Percentiles rank a stretch among this genome's conserved stretches.
phyloP scores from a whole-genome alignment of 2,888 invertebrate species.

The Seladonia tumulorum region DNA sequence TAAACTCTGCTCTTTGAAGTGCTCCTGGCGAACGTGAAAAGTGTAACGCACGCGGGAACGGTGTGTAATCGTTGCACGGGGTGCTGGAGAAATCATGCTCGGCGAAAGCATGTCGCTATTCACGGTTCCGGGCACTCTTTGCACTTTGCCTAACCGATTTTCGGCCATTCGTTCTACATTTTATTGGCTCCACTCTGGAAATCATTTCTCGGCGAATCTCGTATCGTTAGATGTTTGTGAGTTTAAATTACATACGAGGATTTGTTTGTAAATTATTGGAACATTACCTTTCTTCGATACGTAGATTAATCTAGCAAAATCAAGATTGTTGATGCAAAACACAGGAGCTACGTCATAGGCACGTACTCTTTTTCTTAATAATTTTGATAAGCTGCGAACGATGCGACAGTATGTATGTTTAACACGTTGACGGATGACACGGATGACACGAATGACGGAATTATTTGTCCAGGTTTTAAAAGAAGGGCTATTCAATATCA shows the following conservation, averaged over 20 bases:
- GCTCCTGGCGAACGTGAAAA: constrained; percentile 29
- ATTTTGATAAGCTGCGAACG: background rate
- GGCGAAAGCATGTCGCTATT: background rate
- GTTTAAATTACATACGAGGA: background rate
- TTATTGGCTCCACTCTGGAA: background rate
- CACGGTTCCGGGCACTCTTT: background rate
- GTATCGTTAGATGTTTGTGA: background rate
- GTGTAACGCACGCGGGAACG: constrained; percentile 11
- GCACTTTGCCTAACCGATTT: background rate
- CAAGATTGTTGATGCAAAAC: too few relatives aligned
- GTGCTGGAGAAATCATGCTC: background rate
- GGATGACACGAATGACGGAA: too few relatives aligned
- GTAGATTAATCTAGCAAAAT: too few relatives aligned
- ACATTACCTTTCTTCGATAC: too few relatives aligned
- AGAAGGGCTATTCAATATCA: too few relatives aligned
- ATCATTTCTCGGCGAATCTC: background rate
- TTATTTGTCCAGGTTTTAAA: too few relatives aligned
- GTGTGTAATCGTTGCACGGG: constrained; percentile 28
- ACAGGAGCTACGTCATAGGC: too few relatives aligned
- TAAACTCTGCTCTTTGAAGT: constrained; percentile 42
- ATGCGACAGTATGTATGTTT: too few relatives aligned
- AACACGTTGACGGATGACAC: too few relatives aligned
- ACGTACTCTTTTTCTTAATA: too few relatives aligned
- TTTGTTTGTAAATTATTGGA: background rate
- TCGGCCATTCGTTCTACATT: background rate